A percentile compares a stretch with the other conserved stretches of the same genome.
Conservation (phyloP, 2,113 vertebrate genomes). For the Microtus ochrogaster region DNA sequence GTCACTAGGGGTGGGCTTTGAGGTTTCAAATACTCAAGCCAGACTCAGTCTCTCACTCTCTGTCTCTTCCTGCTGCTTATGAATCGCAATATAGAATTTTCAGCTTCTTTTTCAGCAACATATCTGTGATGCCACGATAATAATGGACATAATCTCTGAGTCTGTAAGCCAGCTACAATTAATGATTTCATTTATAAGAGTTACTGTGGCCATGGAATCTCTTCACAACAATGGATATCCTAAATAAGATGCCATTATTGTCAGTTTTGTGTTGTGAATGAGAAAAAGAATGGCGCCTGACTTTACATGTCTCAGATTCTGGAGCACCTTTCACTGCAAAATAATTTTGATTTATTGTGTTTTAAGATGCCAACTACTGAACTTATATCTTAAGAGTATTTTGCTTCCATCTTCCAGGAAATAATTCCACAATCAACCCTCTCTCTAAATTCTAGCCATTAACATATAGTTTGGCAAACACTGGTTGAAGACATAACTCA, state of each 20-base stretch:
- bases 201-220: not conserved
- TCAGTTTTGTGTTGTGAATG: not conserved
- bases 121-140: not conserved
- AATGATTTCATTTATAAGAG: not conserved
- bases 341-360: no score
- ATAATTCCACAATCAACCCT: no score
- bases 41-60: not conserved
- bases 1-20: not conserved
- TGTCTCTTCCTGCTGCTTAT: not conserved
- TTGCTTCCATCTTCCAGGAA: not conserved
- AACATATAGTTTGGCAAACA: not conserved
- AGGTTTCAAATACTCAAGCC: not conserved
- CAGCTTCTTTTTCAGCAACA: not conserved
- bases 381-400: not conserved
- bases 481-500: not conserved
- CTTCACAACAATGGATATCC: not conserved
- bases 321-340: not conserved
- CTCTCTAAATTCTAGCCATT: not conserved
- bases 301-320: not conserved
- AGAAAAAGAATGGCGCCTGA: not conserved
- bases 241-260: not conserved
- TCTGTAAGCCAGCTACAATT: no score
- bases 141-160: not conserved
- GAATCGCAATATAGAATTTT: not conserved
- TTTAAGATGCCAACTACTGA: not conserved